Conservation (phyloP, 2,113 vertebrate genomes). For the Microtus richardsoni region DNA sequence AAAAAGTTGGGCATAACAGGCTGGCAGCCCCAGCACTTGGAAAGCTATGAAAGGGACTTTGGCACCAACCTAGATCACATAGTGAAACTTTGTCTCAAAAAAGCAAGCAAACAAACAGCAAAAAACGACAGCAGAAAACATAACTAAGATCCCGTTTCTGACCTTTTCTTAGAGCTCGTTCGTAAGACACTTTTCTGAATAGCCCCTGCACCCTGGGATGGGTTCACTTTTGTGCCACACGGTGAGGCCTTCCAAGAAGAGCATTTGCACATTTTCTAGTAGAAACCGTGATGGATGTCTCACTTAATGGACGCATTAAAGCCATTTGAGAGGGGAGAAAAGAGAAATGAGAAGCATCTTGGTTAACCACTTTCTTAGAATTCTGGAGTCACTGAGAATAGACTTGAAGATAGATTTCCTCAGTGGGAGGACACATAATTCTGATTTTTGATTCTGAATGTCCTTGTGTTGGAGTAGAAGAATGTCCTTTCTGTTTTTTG, state of each 20-base stretch:
- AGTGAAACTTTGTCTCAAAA: not conserved
- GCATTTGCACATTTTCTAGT: not conserved
- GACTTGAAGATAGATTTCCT: not conserved
- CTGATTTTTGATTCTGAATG: slow-evolving; percentile 2
- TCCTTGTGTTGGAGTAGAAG: not conserved
- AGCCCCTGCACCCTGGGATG: too few relatives aligned
- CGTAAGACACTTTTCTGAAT: not conserved
- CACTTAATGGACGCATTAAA: not conserved
- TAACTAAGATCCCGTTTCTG: not conserved
- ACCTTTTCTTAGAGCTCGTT: not conserved
- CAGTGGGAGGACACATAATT: not conserved
- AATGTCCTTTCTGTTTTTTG: not conserved
- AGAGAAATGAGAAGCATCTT: not conserved
- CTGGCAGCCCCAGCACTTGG: not conserved
- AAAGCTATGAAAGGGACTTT: too few relatives aligned
- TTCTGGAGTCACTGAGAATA: not conserved
- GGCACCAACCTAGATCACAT: not conserved
- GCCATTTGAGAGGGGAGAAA: not conserved
- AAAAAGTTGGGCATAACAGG: not conserved
- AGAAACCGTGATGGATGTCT: not conserved
- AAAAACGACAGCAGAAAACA: not conserved
- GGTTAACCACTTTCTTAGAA: not conserved
- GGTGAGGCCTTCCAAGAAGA: not conserved
- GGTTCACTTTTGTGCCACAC: not conserved
- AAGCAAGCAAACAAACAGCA: not conserved